Percentiles rank a stretch among this genome's conserved stretches.
Conservation (phyloP, 2,797 vertebrate genomes). For the Xiphorhynchus erythropygius region DNA sequence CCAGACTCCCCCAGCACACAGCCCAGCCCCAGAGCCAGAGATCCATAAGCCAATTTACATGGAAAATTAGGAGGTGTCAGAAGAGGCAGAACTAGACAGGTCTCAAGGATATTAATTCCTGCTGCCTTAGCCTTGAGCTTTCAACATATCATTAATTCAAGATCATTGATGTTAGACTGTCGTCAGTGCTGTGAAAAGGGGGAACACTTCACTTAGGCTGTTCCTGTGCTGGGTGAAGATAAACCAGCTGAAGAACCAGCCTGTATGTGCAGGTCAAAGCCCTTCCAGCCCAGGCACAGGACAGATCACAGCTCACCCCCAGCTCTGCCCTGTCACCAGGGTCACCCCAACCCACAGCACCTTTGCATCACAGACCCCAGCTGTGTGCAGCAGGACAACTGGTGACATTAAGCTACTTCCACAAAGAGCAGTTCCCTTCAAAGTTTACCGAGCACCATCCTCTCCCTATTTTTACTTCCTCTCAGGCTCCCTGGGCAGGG, state of each 20-base stretch:
- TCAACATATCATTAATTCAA: slow-evolving; percentile 43
- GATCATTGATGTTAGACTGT: not conserved
- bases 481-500: not conserved
- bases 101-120: slow-evolving; percentile 64
- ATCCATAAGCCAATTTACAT: slow-evolving; percentile 53
- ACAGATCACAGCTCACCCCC: not conserved
- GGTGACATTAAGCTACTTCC: not conserved
- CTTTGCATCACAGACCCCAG: not conserved
- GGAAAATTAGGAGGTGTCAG: slow-evolving; percentile 57
- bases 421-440: not conserved
- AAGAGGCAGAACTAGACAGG: slow-evolving; percentile 44
- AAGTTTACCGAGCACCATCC: not conserved
- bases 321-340: not conserved
- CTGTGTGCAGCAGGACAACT: not conserved
- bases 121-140: slow-evolving; percentile 35
- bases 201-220: not conserved
- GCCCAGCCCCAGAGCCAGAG: slow-evolving; percentile 29
- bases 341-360: not conserved
- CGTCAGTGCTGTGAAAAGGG: not conserved
- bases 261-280: not conserved
- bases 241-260: not conserved
- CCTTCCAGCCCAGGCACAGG: not conserved
- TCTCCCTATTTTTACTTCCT: not conserved
- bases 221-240: not conserved
- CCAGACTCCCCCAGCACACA: slow-evolving; percentile 29